Percentiles rank a stretch among this genome's conserved stretches.
Evolutionary conservation across 64 coral and sea anemone genomes (phyloP).

Genomic region (Montipora efflorescens): DNA sequence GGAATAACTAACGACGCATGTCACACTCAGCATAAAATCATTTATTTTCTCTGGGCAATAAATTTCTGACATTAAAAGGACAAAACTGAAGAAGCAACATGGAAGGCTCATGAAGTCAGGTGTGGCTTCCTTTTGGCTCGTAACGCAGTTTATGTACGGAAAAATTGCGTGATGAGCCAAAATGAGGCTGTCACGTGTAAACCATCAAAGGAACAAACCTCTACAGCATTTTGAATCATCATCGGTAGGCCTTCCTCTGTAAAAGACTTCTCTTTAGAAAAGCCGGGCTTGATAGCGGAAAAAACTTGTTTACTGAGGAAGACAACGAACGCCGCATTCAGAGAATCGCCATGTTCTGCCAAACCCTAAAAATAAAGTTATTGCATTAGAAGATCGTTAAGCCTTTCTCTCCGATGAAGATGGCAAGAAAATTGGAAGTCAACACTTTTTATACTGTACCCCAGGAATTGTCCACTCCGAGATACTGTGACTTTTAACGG

Average conservation of each 20-base stretch:
- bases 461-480: slow-evolving; percentile 33
- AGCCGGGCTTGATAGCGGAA: neutral
- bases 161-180: neutral
- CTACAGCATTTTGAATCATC: slow-evolving; percentile 1
- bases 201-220: neutral
- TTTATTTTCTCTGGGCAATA: too few relatives aligned
- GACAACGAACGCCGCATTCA: neutral
- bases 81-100: too few relatives aligned
- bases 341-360: neutral
- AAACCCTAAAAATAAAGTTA: neutral
- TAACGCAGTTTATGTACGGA: too few relatives aligned
- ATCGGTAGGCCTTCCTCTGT: neutral
- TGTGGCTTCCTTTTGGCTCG: too few relatives aligned
- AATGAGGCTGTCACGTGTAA: neutral
- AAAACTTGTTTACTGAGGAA: neutral
- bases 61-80: too few relatives aligned
- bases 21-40: too few relatives aligned
- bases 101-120: too few relatives aligned
- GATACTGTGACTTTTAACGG: neutral
- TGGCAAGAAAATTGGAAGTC: neutral
- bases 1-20: too few relatives aligned
- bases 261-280: neutral
- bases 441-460: neutral
- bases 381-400: neutral
- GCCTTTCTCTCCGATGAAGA: neutral